Evolutionary conservation across 2,113 vertebrate genomes (phyloP).

Genomic region (Edolisoma coerulescens): DNA sequence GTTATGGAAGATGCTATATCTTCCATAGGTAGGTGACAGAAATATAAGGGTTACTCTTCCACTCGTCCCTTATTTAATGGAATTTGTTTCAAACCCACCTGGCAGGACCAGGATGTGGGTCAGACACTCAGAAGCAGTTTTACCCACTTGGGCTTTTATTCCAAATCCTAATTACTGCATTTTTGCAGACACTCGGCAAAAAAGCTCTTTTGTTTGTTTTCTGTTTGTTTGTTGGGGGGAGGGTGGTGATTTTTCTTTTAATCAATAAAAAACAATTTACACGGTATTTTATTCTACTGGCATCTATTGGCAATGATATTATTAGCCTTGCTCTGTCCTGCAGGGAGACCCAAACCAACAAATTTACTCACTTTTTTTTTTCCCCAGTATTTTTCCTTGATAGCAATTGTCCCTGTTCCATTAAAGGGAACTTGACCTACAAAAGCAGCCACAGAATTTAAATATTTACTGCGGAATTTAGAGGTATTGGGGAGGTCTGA

Average conservation of each 20-base stretch:
- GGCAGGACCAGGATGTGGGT: not conserved
- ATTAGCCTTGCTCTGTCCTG: not conserved
- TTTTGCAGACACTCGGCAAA: not conserved
- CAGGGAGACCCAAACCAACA: not conserved
- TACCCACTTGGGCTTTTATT: not conserved
- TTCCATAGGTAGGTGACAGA: not conserved
- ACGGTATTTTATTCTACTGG: not conserved
- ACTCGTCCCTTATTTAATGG: not conserved
- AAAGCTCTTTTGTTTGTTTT: not conserved
- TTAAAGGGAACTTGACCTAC: not conserved
- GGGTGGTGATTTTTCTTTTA: not conserved
- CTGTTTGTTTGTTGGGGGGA: not conserved
- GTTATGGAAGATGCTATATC: not conserved
- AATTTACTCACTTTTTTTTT: not conserved
- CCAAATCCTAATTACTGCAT: not conserved
- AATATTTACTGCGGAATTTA: not conserved
- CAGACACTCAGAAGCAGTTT: not conserved
- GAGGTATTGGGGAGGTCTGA: not conserved
- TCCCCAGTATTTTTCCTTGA: not conserved
- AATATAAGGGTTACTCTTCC: not conserved
- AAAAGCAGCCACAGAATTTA: not conserved
- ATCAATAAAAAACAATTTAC: not conserved
- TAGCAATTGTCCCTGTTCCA: not conserved
- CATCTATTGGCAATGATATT: not conserved
- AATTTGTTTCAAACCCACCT: not conserved